Percentiles rank a stretch among this genome's conserved stretches.
Conservation (phyloP, 2,797 vertebrate genomes). For the Vipera ursinii region DNA sequence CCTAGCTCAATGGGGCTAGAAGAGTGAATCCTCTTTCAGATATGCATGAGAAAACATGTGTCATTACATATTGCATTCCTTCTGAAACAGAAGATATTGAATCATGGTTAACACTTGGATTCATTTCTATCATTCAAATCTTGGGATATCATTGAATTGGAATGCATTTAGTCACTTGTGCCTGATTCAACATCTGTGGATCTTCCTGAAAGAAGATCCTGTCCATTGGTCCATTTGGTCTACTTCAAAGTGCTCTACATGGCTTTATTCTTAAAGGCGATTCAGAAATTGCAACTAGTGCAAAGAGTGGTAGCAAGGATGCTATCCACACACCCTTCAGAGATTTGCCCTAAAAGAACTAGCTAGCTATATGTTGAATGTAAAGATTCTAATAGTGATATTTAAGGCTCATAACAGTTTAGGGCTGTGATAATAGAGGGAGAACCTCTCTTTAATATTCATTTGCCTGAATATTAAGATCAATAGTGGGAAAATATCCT, state of each 20-base stretch:
- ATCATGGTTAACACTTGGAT: background rate
- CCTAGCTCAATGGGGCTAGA: no score
- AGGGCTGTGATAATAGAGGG: background rate
- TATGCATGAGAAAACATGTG: no score
- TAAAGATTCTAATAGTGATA: background rate
- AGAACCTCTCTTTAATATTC: background rate
- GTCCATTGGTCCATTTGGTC: background rate
- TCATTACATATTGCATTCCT: no score
- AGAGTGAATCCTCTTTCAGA: no score
- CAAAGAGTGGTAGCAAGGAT: background rate
- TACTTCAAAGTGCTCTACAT: background rate
- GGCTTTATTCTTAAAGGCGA: background rate
- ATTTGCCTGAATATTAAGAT: background rate
- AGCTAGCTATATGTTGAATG: background rate
- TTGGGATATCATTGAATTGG: background rate
- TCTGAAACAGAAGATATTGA: background rate
- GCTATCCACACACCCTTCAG: background rate
- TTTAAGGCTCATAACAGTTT: background rate
- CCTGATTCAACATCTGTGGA: background rate
- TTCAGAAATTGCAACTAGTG: background rate
- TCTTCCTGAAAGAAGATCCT: background rate
- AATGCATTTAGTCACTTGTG: background rate
- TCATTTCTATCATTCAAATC: background rate
- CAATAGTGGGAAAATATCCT: background rate
- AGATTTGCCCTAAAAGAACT: background rate